Base-by-base conservation (phyloP, 2,113 vertebrate species). In the Apteryx mantelli region DNA sequence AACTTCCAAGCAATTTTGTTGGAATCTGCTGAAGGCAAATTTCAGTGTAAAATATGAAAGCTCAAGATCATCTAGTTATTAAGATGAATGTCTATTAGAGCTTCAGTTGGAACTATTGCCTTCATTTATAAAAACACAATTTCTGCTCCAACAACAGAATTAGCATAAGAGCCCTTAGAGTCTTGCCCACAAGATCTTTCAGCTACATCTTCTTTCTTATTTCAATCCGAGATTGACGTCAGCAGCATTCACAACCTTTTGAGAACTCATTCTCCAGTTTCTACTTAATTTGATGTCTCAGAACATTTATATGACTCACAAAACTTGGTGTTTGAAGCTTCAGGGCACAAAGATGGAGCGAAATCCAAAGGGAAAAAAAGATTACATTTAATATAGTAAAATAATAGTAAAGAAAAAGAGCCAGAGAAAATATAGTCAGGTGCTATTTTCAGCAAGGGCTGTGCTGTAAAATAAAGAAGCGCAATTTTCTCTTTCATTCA, bases 231-330 rank as follows among this genome's bases (percentile, higher is more conserved):
- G 95, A 95, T 93, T 97, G 97, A 98, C 93, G 98, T 97, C 97
- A 98, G 93, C 69, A 93, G 91, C 88, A 94, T 96, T 97, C 95
- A 96, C 95, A 95, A 93, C 91, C 97, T 96, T 90, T 95, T 95
- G 93, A 97, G 95, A 97, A 95, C 58, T 96, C 93, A 97, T 96
- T 97, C 94, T 96, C 91, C 86, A 87, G 85, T 95, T 95, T 93
- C 90, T 73, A 91, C 96, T 97, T 97, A 97, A 98, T 98, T 97
- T 97, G 91, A 96, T 93, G 97, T 96, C 95, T 96, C 82, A 65
- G 91, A 96, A 96, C 82, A 94, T 82, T 97, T 97, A 84, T 76
- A 84, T 97, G 98, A 98, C 89, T 98, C 98, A 98, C 38, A 91
- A 76, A 95, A 94, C 53, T 95, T 86, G 50, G 68, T 83, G 88